phyloP scores from a whole-genome alignment of 2,797 vertebrate species.

The Fistularia commersonii region DNA sequence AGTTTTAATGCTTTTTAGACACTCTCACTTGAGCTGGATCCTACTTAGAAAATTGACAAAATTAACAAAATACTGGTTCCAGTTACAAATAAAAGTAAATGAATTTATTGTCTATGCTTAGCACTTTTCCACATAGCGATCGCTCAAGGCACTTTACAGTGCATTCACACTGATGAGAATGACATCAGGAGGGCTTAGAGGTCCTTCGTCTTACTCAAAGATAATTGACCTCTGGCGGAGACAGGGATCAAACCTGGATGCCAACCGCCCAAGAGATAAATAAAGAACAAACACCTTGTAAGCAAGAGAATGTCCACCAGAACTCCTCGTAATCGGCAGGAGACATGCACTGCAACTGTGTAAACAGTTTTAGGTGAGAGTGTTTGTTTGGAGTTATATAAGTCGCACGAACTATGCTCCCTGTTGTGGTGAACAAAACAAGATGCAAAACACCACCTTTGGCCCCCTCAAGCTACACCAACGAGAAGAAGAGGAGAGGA shows the following conservation, averaged over 20 bases:
- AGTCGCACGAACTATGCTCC: constrained; percentile 1
- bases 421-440: constrained; percentile 14
- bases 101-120: no score
- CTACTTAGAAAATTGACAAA: constrained; percentile 23
- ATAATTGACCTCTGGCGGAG: no score
- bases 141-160: no score
- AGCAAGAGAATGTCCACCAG: constrained; percentile 2
- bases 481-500: no score
- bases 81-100: no score
- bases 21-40: constrained; percentile 13
- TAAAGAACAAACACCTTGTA: constrained; percentile 1
- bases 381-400: constrained; percentile 2
- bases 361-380: constrained; percentile 8
- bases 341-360: constrained; percentile 1
- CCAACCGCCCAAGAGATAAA: not conserved
- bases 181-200: no score
- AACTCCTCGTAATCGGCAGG: constrained; percentile 4
- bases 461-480: no score
- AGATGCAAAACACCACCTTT: no score
- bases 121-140: no score
- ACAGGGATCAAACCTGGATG: no score
- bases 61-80: constrained; percentile 4
- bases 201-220: no score
- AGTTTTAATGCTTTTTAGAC: constrained; percentile 14
- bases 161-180: no score